Conservation (phyloP, 2,888 invertebrate species). For the Drosophila prolongata region DNA sequence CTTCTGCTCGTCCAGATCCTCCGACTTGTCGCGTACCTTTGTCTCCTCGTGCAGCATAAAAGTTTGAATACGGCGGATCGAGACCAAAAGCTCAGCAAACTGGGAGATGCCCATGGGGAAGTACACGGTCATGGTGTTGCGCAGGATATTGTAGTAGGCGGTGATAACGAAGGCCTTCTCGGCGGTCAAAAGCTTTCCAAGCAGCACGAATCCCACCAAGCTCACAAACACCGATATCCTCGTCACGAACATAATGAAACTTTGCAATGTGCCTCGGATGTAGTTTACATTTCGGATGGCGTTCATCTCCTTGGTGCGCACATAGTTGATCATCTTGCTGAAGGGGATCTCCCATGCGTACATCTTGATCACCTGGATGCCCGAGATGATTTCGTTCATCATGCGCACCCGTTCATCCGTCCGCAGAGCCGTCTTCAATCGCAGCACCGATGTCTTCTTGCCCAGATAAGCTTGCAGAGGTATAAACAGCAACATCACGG, state of each 20-base stretch:
- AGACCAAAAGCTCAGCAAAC: constrained; percentile 87
- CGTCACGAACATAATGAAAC: constrained; percentile 94
- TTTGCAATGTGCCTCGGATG: constrained; percentile 90
- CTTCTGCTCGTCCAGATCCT: constrained; percentile 65
- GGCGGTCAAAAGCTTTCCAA: constrained; percentile 90
- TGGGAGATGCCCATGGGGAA: constrained; percentile 91
- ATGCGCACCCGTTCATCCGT: constrained; percentile 95
- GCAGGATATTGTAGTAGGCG: constrained; percentile 94
- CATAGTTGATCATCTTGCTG: constrained; percentile 89
- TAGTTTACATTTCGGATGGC: constrained; percentile 90
- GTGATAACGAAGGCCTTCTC: constrained; percentile 94
- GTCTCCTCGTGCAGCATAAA: constrained; percentile 88
- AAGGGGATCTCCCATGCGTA: constrained; percentile 98
- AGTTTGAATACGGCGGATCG: constrained; percentile 86
- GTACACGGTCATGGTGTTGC: constrained; percentile 94
- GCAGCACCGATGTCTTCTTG: constrained; percentile 90
- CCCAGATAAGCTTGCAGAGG: constrained; percentile 92
- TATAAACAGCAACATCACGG: constrained; percentile 87
- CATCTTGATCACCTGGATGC: constrained; percentile 97
- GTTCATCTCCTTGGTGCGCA: constrained; percentile 87
- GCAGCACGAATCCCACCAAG: constrained; percentile 90
- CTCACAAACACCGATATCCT: constrained; percentile 94
- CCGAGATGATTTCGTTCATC: constrained; percentile 95
- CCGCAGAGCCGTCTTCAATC: constrained; percentile 91
- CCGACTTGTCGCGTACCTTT: constrained; percentile 81